Evolutionary conservation across 35 echinoderm and acorn worm species (phyloP).

Genomic region (Anneissia japonica): DNA sequence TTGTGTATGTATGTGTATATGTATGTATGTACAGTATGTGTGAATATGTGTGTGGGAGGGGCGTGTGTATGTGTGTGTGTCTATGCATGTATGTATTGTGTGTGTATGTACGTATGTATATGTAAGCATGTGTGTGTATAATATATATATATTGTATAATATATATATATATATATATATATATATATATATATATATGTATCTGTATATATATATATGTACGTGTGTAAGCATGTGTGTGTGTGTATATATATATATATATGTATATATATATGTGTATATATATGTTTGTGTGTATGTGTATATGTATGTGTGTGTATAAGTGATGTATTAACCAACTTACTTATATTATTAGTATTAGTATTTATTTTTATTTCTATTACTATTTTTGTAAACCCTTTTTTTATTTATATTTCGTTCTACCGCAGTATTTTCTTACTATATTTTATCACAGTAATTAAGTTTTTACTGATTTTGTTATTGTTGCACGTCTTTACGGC

Average conservation of each 20-base stretch:
- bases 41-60: neutral
- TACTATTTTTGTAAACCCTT: too few species aligned
- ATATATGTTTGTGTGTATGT: neutral
- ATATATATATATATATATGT: constrained; percentile 1
- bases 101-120: neutral
- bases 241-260: neutral
- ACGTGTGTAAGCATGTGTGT: neutral
- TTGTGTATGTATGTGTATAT: neutral
- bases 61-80: neutral
- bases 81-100: neutral
- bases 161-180: constrained; percentile 1
- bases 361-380: too few species aligned
- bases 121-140: neutral
- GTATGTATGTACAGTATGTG: neutral
- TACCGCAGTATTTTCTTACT: too few species aligned
- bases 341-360: too few species aligned
- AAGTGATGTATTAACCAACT: too few species aligned
- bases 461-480: too few species aligned
- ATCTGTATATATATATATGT: neutral
- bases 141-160: neutral
- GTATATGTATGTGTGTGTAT: neutral
- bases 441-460: too few species aligned
- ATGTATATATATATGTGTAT: neutral
- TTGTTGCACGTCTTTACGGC: too few species aligned
- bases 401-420: too few species aligned